phyloP scores from a whole-genome alignment of 92 coral and sea anemone species.

The Heteractis magnifica region DNA sequence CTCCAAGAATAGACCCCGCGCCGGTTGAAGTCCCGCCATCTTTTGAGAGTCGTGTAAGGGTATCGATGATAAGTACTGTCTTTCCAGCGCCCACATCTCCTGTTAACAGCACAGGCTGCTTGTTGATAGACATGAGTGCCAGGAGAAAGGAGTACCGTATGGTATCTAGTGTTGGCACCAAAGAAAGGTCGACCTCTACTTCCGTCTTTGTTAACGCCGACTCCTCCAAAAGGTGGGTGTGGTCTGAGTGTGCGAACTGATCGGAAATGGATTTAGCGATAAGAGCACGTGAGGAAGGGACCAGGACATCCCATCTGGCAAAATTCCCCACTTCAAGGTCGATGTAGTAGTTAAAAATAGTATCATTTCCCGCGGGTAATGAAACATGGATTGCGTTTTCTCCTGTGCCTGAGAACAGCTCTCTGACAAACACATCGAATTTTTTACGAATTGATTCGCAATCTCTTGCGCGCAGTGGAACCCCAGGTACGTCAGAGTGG shows the following conservation, averaged over 20 bases:
- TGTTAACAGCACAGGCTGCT: slow-evolving; percentile 84
- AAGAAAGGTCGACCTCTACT: slow-evolving; percentile 65
- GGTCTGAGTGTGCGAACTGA: slow-evolving; percentile 74
- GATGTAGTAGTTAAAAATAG: slow-evolving; percentile 79
- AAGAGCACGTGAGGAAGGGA: slow-evolving; percentile 78
- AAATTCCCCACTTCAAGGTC: slow-evolving; percentile 91
- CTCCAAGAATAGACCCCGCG: slow-evolving; percentile 79
- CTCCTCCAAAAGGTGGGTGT: slow-evolving; percentile 60
- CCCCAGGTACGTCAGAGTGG: slow-evolving; percentile 8
- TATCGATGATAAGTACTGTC: slow-evolving; percentile 77
- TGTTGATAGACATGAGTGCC: slow-evolving; percentile 68
- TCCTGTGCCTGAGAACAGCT: slow-evolving; percentile 50
- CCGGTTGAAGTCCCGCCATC: slow-evolving; percentile 71
- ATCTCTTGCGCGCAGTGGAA: not conserved
- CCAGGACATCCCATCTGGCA: slow-evolving; percentile 76
- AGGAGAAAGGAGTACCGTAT: slow-evolving; percentile 82
- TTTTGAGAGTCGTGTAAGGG: slow-evolving; percentile 68
- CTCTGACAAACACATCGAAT: slow-evolving; percentile 75
- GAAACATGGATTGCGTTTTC: slow-evolving; percentile 36
- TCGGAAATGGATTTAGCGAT: slow-evolving; percentile 88
- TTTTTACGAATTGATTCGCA: slow-evolving; percentile 39
- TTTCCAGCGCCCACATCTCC: slow-evolving; percentile 90
- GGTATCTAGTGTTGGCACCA: slow-evolving; percentile 92
- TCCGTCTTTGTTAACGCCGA: slow-evolving; percentile 55
- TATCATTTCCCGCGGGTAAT: slow-evolving; percentile 71